A percentile compares a stretch with the other conserved stretches of the same genome.
These are phyloP conservation scores for Oscheius sp. DNA, from an alignment of 2,888 invertebrate species.

Conservation along the genomic window DNA sequence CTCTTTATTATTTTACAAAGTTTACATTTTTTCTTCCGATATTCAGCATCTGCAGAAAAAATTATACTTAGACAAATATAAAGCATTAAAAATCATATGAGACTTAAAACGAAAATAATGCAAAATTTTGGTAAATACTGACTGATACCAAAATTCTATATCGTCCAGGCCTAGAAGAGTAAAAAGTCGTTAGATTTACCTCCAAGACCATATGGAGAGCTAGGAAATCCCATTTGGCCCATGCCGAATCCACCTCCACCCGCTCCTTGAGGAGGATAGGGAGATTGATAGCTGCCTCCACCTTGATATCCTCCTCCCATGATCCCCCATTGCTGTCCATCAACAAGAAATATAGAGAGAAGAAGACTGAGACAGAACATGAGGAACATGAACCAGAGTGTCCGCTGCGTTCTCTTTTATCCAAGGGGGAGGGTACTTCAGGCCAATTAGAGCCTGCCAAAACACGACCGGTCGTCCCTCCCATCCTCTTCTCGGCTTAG, in stretches of 20 bases:
- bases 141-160: too few relatives aligned
- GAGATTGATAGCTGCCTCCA: neutral
- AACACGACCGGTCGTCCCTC: slow-evolving; percentile 27
- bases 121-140: too few relatives aligned
- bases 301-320: neutral
- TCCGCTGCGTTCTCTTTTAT: neutral
- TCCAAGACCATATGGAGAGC: too few relatives aligned
- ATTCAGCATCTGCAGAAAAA: too few relatives aligned
- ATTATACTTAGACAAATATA: too few relatives aligned
- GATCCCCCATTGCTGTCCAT: slow-evolving; percentile 18
- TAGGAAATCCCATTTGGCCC: too few relatives aligned
- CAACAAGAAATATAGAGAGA: neutral
- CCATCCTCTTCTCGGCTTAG: slow-evolving; percentile 27
- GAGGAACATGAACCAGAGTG: neutral
- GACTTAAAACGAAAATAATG: too few relatives aligned
- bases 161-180: too few relatives aligned
- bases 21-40: too few relatives aligned
- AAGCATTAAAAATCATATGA: too few relatives aligned
- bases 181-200: too few relatives aligned
- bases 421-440: neutral
- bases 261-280: neutral
- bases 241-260: neutral
- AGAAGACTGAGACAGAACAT: neutral
- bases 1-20: too few relatives aligned
- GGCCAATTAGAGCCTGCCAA: slow-evolving; percentile 21